A percentile compares a stretch with the other conserved stretches of the same genome.
Evolutionary conservation across 2,888 invertebrate species (phyloP).

Genomic region (Harpalus rubripes): DNA sequence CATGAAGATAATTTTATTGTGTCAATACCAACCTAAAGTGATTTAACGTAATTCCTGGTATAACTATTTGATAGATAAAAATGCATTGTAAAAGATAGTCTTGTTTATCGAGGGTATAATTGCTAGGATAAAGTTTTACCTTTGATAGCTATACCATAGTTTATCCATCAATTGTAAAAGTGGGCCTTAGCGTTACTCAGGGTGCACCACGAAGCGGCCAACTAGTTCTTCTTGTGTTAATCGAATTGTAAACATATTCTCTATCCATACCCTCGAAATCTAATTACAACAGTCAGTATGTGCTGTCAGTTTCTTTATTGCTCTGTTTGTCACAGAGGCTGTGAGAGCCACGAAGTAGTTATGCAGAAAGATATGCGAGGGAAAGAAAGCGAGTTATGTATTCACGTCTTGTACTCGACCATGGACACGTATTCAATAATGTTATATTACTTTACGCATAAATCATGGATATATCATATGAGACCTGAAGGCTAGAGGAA

Average conservation of each 20-base stretch:
- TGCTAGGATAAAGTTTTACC: too few relatives aligned
- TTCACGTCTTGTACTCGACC: background rate
- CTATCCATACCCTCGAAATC: background rate
- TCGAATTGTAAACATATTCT: background rate
- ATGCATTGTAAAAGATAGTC: too few relatives aligned
- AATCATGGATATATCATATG: constrained; percentile 31
- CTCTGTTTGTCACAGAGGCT: background rate
- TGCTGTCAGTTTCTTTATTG: background rate
- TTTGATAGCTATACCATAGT: too few relatives aligned
- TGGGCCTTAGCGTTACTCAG: too few relatives aligned
- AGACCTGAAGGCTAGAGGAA: background rate
- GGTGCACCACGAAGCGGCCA: too few relatives aligned
- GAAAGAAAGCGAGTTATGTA: constrained; percentile 9
- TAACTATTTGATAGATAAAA: too few relatives aligned
- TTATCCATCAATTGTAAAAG: too few relatives aligned
- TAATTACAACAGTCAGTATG: background rate
- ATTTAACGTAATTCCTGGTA: too few relatives aligned
- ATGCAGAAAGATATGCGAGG: background rate
- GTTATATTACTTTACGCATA: constrained; percentile 38
- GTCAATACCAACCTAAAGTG: too few relatives aligned
- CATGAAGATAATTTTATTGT: too few relatives aligned
- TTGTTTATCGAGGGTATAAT: too few relatives aligned
- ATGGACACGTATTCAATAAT: constrained; percentile 40
- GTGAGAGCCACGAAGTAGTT: background rate
- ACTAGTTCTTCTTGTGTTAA: too few relatives aligned